Evolutionary conservation across 64 coral and sea anemone genomes (phyloP).

Genomic region (Astreopora myriophthalma): DNA sequence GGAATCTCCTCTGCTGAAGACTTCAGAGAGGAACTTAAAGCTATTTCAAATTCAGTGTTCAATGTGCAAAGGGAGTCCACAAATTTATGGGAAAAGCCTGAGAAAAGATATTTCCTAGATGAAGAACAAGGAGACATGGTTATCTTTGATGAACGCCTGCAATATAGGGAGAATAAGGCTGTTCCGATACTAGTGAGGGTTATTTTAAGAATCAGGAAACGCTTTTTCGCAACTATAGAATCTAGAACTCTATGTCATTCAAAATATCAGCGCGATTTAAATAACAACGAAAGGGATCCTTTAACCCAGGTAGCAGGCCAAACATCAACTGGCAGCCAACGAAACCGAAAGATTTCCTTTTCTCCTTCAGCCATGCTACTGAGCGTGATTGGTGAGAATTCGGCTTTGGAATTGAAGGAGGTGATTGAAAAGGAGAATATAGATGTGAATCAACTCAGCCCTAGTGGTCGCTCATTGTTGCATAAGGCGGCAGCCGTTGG

Average conservation of each 20-base stretch:
- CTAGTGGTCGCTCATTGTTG: constrained; percentile 81
- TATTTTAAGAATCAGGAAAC: constrained; percentile 83
- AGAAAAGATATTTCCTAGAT: constrained; percentile 65
- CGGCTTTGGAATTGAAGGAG: constrained; percentile 74
- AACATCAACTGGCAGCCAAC: neutral
- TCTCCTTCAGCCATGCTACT: constrained; percentile 87
- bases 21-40: constrained; percentile 84
- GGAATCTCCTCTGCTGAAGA: constrained; percentile 68
- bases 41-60: constrained; percentile 72
- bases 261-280: constrained; percentile 16
- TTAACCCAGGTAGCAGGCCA: neutral
- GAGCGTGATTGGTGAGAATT: constrained; percentile 81
- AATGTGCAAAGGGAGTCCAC: constrained; percentile 24
- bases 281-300: constrained; percentile 1
- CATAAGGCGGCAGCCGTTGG: constrained; percentile 83
- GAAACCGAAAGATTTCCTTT: constrained; percentile 70
- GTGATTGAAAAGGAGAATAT: constrained; percentile 84
- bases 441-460: constrained; percentile 86
- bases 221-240: constrained; percentile 78
- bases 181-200: constrained; percentile 77
- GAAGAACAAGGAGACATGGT: constrained; percentile 87
- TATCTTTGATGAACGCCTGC: constrained; percentile 34
- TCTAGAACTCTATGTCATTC: neutral
- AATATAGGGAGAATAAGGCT: constrained; percentile 11
- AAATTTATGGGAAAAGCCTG: constrained; percentile 3